Base-by-base conservation (phyloP, 1,140 invertebrate genomes). In the Drosophila tristis region DNA sequence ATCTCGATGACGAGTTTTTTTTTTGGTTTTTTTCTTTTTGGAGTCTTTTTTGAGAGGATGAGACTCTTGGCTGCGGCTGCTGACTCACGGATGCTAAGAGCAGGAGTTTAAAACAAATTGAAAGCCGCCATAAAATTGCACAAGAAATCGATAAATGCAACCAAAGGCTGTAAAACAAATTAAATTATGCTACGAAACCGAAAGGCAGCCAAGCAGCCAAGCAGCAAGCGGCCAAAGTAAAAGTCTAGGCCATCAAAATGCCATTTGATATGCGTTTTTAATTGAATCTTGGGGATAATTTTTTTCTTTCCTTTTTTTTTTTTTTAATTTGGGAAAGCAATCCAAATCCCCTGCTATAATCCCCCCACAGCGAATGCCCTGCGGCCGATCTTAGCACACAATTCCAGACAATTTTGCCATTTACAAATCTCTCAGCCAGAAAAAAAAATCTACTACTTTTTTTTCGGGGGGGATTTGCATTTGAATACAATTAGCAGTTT, bases 401-500 rank as follows among this genome's bases (percentile, higher is more conserved):
- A 6, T 3, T 23, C 26, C 31, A 35, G 9, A 11, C n/a, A 23
- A 13, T 35, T 45, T 49, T 48, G 23, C 20, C 50, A 57, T 70
- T 70, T 59, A 51, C 7, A 42, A 56, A 29, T 11, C 29, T n/a
- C 2, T 20, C 20, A 20, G 5, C 8, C 16, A 7, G n/a, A n/a
- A 47, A 13, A 29, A 31, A 7, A 47, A 45, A 25, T 51, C 50
- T 26, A 20, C 50, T 49, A 35, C 48, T 42, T 15, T 13, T 43
- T 58, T 58, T 58, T 20, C 2, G 20, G 72, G 70, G 64, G 76
- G 57, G 79, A 67, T 53, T 59, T 66, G 78, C 73, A 77, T 78
- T 81, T 72, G 74, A 87, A 81, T 86, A 78, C 78, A 87, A 86
- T 87, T 86, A 87, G 79, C 78, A 78, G 78, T 78, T 70, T 86